Base-by-base conservation (phyloP, 2,888 invertebrate species). In the Drosophila paramelanica region DNA sequence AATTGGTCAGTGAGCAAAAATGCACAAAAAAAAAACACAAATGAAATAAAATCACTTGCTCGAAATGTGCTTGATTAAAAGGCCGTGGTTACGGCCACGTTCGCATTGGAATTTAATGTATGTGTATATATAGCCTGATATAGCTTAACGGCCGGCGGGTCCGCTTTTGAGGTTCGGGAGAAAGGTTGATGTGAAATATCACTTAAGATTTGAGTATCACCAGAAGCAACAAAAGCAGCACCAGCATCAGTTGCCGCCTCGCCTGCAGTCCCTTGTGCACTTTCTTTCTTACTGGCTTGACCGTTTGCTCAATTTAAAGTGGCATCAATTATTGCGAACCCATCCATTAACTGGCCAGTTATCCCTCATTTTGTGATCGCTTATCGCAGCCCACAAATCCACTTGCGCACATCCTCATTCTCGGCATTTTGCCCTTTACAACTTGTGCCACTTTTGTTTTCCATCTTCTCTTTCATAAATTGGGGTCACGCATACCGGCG, bases 1-100 rank as follows among this genome's bases (percentile, higher is more conserved):
- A 90, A 89, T 89, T 90, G 90, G 90, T 90, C 90, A 90, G 82
- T 81, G 80, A 79, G 70, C 81, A 76, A 78, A 88, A 81, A 86
- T 88, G 81, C 75, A 81, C 72, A 67, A 81, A 72, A 77, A 57
- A 38, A 74, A 76, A 17, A 17, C 17, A 62, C 70, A 69, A 73
- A 80, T 73, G 73, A 74, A 73, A 81, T 71, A 81, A 89, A 82
- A 89, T 83, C 75, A 86, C 69, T 80, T 79, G 79, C 69, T 79
- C 66, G 71, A 84, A 87, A 81, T 73, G 79, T 69, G 80, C 85
- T 82, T 87, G 88, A 88, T 84, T 84, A 88, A 84, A 87, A 80
- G 82, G 73, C 79, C 55, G 68, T 79, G 57, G 72, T 71, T 74
- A 67, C 61, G 52, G 49, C 50, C 71, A 75, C 38, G 62, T 61